A percentile compares a stretch with the other conserved stretches of the same genome.
These are phyloP conservation scores for Mugil cephalus DNA, from an alignment of 2,113 vertebrate species.

Conservation along the genomic window DNA sequence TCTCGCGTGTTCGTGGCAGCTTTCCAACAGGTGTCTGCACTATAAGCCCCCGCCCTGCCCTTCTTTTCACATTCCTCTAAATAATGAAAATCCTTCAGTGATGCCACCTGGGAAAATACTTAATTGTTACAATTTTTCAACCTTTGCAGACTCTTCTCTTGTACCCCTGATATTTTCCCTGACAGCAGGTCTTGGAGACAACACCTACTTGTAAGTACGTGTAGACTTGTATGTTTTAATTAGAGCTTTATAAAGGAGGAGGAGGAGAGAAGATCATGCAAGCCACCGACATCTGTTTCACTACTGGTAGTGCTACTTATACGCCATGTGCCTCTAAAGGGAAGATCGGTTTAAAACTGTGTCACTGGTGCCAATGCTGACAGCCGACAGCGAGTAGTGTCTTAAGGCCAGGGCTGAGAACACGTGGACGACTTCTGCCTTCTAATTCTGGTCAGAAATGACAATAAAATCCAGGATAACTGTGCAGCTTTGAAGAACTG, in stretches of 20 bases:
- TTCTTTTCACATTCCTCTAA: slow-evolving; percentile 37
- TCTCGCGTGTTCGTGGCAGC: slow-evolving; percentile 18
- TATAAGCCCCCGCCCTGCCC: neutral
- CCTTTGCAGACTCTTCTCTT: slow-evolving; percentile 13
- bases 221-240: slow-evolving; percentile 77
- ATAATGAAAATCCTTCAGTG: slow-evolving; percentile 56
- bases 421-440: neutral
- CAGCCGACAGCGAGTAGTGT: slow-evolving; percentile 40
- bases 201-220: too few species aligned
- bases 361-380: slow-evolving; percentile 50
- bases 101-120: slow-evolving; percentile 39
- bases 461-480: slow-evolving; percentile 5
- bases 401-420: slow-evolving; percentile 21
- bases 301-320: slow-evolving; percentile 65
- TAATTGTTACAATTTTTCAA: slow-evolving; percentile 39
- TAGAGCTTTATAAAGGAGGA: slow-evolving; percentile 47
- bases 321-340: slow-evolving; percentile 42
- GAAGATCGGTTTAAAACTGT: slow-evolving; percentile 55
- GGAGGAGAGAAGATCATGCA: slow-evolving; percentile 30
- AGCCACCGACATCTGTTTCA: slow-evolving; percentile 57
- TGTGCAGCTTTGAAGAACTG: neutral
- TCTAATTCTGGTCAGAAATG: neutral
- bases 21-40: slow-evolving; percentile 19
- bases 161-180: neutral
- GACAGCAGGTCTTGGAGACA: slow-evolving; percentile 47